A percentile compares a stretch with the other conserved stretches of the same genome.
Conservation (phyloP, 2,797 vertebrate species). For the Argentina silus region DNA sequence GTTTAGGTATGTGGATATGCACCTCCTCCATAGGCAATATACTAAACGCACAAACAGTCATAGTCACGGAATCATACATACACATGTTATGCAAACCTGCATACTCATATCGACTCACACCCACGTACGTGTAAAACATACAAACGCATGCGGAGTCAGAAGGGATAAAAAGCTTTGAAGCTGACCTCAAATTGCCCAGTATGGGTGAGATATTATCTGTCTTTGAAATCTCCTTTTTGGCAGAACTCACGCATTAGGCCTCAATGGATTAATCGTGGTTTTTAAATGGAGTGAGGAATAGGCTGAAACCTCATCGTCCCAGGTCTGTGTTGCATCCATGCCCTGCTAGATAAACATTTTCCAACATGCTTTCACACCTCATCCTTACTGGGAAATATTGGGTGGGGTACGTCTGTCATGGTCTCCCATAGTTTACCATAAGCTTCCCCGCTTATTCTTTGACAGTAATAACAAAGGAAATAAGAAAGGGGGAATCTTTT, state of each 20-base stretch:
- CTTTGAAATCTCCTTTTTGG: conserved; percentile 34
- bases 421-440: conserved; percentile 35
- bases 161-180: conserved; percentile 44
- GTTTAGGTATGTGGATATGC: background rate
- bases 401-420: conserved; percentile 61
- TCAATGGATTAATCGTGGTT: conserved; percentile 34
- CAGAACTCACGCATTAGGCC: conserved; percentile 31
- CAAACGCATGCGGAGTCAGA: conserved; percentile 32
- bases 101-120: background rate
- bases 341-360: conserved; percentile 57
- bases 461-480: conserved; percentile 66
- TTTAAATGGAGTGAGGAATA: conserved; percentile 34
- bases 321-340: conserved; percentile 7
- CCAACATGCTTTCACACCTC: conserved; percentile 46
- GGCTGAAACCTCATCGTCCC: conserved; percentile 37
- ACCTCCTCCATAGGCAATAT: conserved; percentile 1
- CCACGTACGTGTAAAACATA: conserved; percentile 13
- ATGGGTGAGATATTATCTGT: background rate
- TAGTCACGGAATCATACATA: background rate
- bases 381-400: conserved; percentile 45
- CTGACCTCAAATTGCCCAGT: conserved; percentile 49
- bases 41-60: background rate
- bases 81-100: background rate
- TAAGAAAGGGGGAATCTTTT: conserved; percentile 51
- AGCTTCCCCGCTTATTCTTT: conserved; percentile 53